Base-by-base conservation (phyloP, 92 coral and sea anemone genomes). In the Metridium senile region DNA sequence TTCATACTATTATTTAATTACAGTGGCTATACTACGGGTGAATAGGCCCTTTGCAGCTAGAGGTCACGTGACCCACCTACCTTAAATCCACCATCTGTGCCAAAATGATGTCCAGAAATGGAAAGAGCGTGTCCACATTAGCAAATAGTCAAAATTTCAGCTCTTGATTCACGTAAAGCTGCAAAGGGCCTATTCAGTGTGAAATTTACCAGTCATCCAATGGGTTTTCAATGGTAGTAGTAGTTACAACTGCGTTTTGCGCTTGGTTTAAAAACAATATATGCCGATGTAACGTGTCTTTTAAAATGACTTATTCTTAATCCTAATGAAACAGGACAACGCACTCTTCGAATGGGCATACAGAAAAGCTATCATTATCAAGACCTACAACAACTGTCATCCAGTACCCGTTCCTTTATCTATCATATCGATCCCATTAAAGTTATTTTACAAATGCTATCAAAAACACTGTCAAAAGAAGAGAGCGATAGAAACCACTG, bases 401-500 rank as follows among this genome's bases (percentile, higher is more conserved):
- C 71, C 71, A 66, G 47, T 66, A 66, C 71, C 71, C 2, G 65
- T 58, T 17, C 65, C 65, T 58, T 58, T 58, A 8, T n/a, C 2
- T 26, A 58, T 58, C 28, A 25, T 58, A 58, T 21, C 65, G 21
- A 28, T 58, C 7, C 17, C 65, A 23, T 45, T 26, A 2, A 58
- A 26, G 65, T 25, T 58, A 23, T 58, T 58, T 23, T 23, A n/a
- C n/a, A n/a, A n/a, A n/a, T n/a, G n/a, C n/a, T n/a, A n/a, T n/a
- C n/a, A n/a, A n/a, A n/a, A n/a, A n/a, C n/a, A n/a, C n/a, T n/a
- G n/a, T n/a, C n/a, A n/a, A n/a, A n/a, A n/a, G n/a, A n/a, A n/a
- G n/a, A n/a, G n/a, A n/a, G n/a, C n/a, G n/a, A n/a, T n/a, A n/a
- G n/a, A n/a, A n/a, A n/a, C n/a, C n/a, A n/a, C n/a, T n/a, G n/a